Base-by-base conservation (phyloP, 2,113 vertebrate species). In the Parotia lawesii region DNA sequence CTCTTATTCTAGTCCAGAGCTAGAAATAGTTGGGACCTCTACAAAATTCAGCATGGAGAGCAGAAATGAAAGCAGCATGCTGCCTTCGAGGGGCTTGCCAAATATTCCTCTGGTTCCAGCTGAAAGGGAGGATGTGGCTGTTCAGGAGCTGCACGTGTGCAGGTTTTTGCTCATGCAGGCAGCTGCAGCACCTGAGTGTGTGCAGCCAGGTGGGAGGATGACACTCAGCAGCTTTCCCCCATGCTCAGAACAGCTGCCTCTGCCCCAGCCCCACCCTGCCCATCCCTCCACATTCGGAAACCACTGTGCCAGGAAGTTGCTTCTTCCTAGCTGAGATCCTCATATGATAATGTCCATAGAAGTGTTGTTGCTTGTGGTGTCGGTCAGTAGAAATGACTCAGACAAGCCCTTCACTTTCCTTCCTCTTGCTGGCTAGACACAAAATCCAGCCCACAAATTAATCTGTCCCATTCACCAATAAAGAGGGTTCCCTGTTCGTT, bases 361-460 rank as follows among this genome's bases (percentile, higher is more conserved):
- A 74, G 38, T 62, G 50, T n/a, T 81, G 42, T n/a, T 94, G 33
- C n/a, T 56, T 93, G 87, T 74, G 80, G 69, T 74, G 19, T 47
- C 77, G 53, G 66, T 85, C 73, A 67, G 81, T 27, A 78, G 15
- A 37, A 65, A 44, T 78, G 89, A 81, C 61, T 94, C 81, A 85
- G 74, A 47, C 17, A 53, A 85, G 57, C 53, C 53, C 47, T 94
- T 86, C 12, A 12, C 58, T 77, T 95, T 66, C 54, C 60, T 90
- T 84, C 58, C 33, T 66, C 45, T 50, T 87, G 53, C n/a, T 78
- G 44, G 22, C 53, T 75, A 48, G 73, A 69, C 48, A 45, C n/a
- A 91, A 85, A 96, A 87, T 75, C 24, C 70, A 91, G 15, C 50
- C 77, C 78, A 75, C 57, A 91, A 81, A 82, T 89, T 75, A 51